Conservation (phyloP, 2,888 invertebrate genomes). For the Andrena hattorfiana region DNA sequence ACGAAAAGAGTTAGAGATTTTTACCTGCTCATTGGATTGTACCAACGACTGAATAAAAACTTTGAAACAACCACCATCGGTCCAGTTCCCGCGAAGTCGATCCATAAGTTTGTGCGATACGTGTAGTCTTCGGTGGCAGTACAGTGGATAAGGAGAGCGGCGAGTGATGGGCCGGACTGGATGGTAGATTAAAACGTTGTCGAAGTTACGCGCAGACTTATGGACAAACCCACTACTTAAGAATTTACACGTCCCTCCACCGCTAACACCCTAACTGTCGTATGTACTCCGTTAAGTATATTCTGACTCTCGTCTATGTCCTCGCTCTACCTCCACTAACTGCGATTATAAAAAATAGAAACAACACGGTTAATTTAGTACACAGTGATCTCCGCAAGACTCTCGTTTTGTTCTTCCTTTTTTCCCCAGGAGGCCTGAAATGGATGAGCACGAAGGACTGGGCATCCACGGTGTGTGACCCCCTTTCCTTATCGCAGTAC, state of each 20-base stretch:
- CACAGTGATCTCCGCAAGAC: constrained; percentile 61
- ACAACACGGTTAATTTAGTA: constrained; percentile 74
- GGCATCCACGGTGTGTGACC: constrained; percentile 28
- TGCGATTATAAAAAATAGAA: constrained; percentile 77
- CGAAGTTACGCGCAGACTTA: constrained; percentile 1
- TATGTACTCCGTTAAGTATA: constrained; percentile 36
- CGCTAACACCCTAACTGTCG: constrained; percentile 38
- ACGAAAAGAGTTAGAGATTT: constrained; percentile 24
- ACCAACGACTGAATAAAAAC: constrained; percentile 36
- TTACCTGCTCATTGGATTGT: background rate
- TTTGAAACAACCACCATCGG: constrained; percentile 9
- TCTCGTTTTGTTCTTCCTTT: background rate
- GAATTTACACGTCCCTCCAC: constrained; percentile 17
- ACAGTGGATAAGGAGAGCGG: too few relatives aligned
- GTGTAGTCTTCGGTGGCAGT: too few relatives aligned
- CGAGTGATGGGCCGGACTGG: too few relatives aligned
- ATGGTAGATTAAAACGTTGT: background rate
- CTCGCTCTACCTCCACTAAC: constrained; percentile 61
- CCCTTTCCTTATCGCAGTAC: constrained; percentile 73
- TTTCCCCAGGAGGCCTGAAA: constrained; percentile 1
- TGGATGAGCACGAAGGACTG: constrained; percentile 61
- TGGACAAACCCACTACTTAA: constrained; percentile 21
- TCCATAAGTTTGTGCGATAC: constrained; percentile 10
- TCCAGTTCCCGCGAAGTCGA: background rate
- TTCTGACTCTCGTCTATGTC: constrained; percentile 40